A percentile compares a stretch with the other conserved stretches of the same genome.
phyloP scores from a whole-genome alignment of 2,888 invertebrate species.

The Pherbina coryleti region DNA sequence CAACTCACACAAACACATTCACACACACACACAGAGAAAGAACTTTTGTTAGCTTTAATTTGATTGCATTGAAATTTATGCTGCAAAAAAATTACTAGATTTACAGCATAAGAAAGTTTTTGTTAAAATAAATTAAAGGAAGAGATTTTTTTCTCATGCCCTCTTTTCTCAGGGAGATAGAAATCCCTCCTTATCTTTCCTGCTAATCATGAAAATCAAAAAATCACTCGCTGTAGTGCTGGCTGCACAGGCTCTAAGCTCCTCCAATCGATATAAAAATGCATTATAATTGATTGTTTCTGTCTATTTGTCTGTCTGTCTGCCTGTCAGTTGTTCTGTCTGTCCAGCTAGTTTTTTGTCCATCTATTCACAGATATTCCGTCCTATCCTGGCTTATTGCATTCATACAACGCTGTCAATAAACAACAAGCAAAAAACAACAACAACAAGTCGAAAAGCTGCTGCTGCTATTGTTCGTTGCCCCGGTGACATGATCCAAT shows the following conservation, averaged over 20 bases:
- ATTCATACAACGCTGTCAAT: neutral
- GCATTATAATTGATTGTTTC: neutral
- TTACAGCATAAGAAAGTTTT: no score
- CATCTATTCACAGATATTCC: neutral
- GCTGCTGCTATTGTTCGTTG: constrained; percentile 12
- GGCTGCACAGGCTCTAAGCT: neutral
- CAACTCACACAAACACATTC: neutral
- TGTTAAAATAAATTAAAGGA: no score
- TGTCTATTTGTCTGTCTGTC: neutral
- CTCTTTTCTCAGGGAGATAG: no score
- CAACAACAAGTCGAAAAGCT: constrained; percentile 2
- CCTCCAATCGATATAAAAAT: neutral
- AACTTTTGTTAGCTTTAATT: neutral
- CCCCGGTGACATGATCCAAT: constrained; percentile 33
- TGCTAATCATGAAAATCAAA: neutral
- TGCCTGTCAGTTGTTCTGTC: neutral
- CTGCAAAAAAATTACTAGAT: no score
- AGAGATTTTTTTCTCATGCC: no score
- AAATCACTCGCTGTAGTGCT: neutral
- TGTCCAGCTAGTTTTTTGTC: neutral
- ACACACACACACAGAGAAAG: neutral
- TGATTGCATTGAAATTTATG: no score
- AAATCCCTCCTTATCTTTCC: no score
- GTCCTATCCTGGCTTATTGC: neutral
- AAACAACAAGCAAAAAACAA: neutral